phyloP scores from a whole-genome alignment of 2,888 invertebrate genomes.

The Piscicola geometra region DNA sequence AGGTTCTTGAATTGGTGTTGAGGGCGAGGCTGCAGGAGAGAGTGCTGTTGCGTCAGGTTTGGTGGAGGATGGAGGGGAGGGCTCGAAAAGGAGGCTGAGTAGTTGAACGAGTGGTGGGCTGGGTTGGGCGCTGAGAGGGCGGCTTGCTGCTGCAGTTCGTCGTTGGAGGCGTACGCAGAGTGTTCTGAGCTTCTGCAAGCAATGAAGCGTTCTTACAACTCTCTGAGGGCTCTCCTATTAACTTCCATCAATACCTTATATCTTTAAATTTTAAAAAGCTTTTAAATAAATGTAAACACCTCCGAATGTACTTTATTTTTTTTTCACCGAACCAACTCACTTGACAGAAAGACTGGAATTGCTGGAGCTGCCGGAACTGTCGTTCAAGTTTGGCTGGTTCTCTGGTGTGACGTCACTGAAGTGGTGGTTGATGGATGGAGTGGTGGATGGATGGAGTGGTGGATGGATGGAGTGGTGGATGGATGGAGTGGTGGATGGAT shows the following conservation, averaged over 20 bases:
- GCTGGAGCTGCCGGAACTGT: slow-evolving; percentile 66
- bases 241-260: too few relatives aligned
- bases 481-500: too few relatives aligned
- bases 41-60: slow-evolving; percentile 1
- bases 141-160: not conserved
- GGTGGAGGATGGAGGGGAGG: not conserved
- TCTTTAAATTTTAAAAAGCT: too few relatives aligned
- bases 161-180: not conserved
- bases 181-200: slow-evolving; percentile 28
- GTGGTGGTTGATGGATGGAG: too few relatives aligned
- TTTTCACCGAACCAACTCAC: too few relatives aligned
- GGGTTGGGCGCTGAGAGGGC: not conserved
- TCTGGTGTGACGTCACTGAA: slow-evolving; percentile 37
- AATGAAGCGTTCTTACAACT: too few relatives aligned
- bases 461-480: too few relatives aligned
- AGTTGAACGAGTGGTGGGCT: not conserved
- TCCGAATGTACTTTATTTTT: too few relatives aligned
- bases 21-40: not conserved
- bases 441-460: too few relatives aligned
- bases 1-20: not conserved
- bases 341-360: slow-evolving; percentile 67
- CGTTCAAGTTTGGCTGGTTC: slow-evolving; percentile 57
- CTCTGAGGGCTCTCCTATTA: too few relatives aligned
- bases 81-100: not conserved
- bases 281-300: too few relatives aligned